phyloP scores from a whole-genome alignment of 2,113 vertebrate species.

The Prinia subflava region DNA sequence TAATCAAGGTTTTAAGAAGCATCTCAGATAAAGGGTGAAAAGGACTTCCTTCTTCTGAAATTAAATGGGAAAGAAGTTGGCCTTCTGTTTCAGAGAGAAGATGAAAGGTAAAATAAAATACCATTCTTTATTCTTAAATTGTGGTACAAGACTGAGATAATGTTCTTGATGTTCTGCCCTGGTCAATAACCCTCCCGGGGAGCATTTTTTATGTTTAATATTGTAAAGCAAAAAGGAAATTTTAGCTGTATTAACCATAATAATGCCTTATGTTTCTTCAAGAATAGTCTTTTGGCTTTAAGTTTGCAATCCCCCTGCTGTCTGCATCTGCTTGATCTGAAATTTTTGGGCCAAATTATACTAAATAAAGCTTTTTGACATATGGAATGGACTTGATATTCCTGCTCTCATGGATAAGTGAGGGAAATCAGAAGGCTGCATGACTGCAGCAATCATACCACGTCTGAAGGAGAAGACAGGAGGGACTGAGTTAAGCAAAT shows the following conservation, averaged over 20 bases:
- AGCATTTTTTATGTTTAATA: constrained; percentile 62
- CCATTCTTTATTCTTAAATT: constrained; percentile 27
- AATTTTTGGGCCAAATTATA: constrained; percentile 42
- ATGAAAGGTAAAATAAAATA: background rate
- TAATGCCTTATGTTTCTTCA: constrained; percentile 52
- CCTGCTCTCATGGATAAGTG: background rate
- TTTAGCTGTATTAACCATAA: constrained; percentile 64
- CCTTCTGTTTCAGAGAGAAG: background rate
- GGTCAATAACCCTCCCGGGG: constrained; percentile 50
- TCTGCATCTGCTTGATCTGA: constrained; percentile 57
- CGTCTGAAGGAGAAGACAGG: background rate
- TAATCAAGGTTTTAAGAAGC: background rate
- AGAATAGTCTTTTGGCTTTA: constrained; percentile 50
- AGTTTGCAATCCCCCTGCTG: constrained; percentile 40
- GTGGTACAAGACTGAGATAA: constrained; percentile 6
- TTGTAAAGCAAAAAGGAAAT: constrained; percentile 58
- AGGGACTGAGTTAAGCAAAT: background rate
- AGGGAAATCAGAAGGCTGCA: background rate
- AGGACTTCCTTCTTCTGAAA: background rate
- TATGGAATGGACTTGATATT: background rate
- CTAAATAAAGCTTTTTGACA: constrained; percentile 7
- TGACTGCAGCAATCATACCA: background rate
- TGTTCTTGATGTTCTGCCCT: constrained; percentile 36
- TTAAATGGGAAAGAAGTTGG: background rate
- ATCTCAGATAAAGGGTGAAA: background rate